Evolutionary conservation across 2,113 vertebrate species (phyloP).

Genomic region (Passer montanus): DNA sequence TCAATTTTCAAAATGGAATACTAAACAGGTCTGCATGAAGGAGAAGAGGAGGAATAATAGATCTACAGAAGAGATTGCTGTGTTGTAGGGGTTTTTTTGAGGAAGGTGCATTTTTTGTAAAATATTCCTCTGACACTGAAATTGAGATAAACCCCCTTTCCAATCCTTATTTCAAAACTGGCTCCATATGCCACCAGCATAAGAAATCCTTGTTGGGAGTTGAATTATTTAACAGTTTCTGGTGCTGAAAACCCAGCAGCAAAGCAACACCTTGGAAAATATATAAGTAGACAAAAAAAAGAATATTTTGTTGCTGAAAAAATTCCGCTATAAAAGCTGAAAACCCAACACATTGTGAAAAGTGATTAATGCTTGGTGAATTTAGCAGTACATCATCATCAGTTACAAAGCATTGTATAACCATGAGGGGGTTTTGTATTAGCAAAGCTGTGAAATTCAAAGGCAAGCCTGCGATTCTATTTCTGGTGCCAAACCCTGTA

Average conservation of each 20-base stretch:
- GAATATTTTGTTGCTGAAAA: not conserved
- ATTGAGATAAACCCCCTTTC: constrained; percentile 21
- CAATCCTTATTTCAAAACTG: constrained; percentile 12
- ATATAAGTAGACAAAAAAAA: not conserved
- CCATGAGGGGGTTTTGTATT: not conserved
- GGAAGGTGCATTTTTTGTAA: constrained; percentile 7
- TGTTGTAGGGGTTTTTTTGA: not conserved
- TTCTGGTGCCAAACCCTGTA: not conserved
- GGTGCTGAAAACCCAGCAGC: constrained; percentile 39
- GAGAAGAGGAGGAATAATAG: not conserved
- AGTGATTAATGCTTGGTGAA: constrained; percentile 30
- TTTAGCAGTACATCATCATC: not conserved
- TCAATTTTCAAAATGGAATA: not conserved
- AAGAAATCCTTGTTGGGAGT: constrained; percentile 14
- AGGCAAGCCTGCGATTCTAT: not conserved
- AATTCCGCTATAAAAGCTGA: not conserved
- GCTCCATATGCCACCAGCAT: constrained; percentile 27
- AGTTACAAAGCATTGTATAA: not conserved
- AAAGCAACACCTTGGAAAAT: constrained; percentile 29
- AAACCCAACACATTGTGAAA: not conserved
- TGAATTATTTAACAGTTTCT: constrained; percentile 65
- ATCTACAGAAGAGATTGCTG: not conserved
- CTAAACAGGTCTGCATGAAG: not conserved
- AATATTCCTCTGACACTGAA: constrained; percentile 21
- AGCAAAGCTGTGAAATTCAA: constrained; percentile 4